Evolutionary conservation across 1,140 invertebrate genomes (phyloP).

Genomic region (Brachionus angularis): DNA sequence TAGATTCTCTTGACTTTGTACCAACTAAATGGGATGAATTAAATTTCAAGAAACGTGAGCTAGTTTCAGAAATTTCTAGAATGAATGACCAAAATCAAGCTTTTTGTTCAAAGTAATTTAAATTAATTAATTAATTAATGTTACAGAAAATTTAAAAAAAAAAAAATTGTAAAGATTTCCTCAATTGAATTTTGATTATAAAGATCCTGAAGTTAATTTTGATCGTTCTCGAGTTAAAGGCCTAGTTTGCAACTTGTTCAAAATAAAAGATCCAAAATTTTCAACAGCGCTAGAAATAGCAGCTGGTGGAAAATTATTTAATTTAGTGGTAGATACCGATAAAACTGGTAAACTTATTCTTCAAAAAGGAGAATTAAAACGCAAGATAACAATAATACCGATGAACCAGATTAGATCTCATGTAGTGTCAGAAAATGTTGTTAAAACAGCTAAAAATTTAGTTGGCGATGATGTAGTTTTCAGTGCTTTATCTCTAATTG

Average conservation of each 20-base stretch:
- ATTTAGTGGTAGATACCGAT: constrained; percentile 84
- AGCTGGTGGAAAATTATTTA: constrained; percentile 81
- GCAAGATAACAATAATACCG: constrained; percentile 78
- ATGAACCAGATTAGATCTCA: constrained; percentile 77
- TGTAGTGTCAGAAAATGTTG: constrained; percentile 63
- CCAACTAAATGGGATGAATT: constrained; percentile 12
- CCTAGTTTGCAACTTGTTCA: constrained; percentile 71
- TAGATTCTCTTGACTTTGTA: constrained; percentile 2
- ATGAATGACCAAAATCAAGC: constrained; percentile 24
- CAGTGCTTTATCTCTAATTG: constrained; percentile 74
- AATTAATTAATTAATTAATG: background rate
- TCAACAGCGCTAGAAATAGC: constrained; percentile 77
- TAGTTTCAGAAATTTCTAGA: constrained; percentile 11
- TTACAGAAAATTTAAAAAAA: background rate
- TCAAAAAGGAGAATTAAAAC: constrained; percentile 72
- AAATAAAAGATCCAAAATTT: constrained; percentile 68
- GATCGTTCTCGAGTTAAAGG: constrained; percentile 72
- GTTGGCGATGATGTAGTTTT: constrained; percentile 65
- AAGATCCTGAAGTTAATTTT: constrained; percentile 65
- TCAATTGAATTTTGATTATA: constrained; percentile 55
- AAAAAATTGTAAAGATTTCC: too few relatives aligned
- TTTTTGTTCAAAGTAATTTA: background rate
- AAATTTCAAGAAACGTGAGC: background rate
- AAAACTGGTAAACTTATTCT: constrained; percentile 73
- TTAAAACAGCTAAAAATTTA: constrained; percentile 62